phyloP scores from a whole-genome alignment of 2,113 vertebrate species.

The Pagrus major region DNA sequence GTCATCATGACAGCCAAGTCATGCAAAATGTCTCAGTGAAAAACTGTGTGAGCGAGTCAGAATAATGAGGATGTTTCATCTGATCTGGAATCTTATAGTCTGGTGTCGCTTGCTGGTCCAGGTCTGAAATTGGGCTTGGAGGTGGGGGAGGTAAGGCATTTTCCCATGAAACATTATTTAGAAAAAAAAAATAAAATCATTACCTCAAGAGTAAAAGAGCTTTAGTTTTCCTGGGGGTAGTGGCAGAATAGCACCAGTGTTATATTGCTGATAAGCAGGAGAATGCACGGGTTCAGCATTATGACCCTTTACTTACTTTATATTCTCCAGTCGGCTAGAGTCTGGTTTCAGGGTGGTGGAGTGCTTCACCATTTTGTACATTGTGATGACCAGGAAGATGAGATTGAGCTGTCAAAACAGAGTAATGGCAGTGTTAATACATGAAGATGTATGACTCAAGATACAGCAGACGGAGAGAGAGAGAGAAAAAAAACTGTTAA shows the following conservation, averaged over 20 bases:
- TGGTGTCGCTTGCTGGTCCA: neutral
- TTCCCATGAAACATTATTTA: conserved; percentile 25
- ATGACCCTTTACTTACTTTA: conserved; percentile 93
- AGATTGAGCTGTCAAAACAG: conserved; percentile 96
- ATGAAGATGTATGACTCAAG: conserved; percentile 69
- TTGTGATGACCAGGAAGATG: conserved; percentile 99
- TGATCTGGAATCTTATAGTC: conserved; percentile 39
- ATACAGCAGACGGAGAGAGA: conserved; percentile 43
- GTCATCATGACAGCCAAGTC: conserved; percentile 52
- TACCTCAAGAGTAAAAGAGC: conserved; percentile 38
- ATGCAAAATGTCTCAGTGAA: conserved; percentile 28
- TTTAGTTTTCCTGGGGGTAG: conserved; percentile 29
- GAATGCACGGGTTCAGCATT: conserved; percentile 62
- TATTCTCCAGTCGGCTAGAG: conserved; percentile 99
- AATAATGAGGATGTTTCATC: conserved; percentile 30
- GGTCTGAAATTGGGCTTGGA: neutral
- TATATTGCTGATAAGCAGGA: conserved; percentile 44
- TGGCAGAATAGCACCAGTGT: conserved; percentile 35
- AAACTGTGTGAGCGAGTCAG: conserved; percentile 32
- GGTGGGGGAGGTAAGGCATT: conserved; percentile 20
- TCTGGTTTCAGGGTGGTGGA: conserved; percentile 99
- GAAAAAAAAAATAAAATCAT: conserved; percentile 19
- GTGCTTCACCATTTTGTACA: conserved; percentile 99
- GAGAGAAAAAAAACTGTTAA: conserved; percentile 71
- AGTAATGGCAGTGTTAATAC: conserved; percentile 82